A percentile compares a stretch with the other conserved stretches of the same genome.
Evolutionary conservation across 2,113 vertebrate species (phyloP).

Genomic region (Otocyon megalotis): DNA sequence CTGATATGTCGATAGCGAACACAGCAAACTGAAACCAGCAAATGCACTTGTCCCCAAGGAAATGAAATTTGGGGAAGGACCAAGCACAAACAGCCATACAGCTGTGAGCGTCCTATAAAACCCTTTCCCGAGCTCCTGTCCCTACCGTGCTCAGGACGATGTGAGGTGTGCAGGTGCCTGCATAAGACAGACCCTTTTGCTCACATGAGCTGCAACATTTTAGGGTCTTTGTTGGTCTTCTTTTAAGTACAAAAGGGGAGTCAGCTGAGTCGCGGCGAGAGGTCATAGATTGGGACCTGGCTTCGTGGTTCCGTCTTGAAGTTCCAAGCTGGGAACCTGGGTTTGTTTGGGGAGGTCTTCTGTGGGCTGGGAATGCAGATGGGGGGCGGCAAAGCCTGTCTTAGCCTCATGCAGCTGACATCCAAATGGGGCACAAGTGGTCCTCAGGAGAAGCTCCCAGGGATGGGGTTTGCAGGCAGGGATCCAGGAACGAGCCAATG

Average conservation of each 20-base stretch:
- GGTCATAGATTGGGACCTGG: not conserved
- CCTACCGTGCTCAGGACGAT: not conserved
- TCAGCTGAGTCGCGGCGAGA: not conserved
- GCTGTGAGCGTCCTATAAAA: not conserved
- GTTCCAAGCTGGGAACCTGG: not conserved
- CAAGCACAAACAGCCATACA: not conserved
- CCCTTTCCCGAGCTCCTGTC: not conserved
- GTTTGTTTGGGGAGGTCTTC: not conserved
- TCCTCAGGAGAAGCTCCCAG: not conserved
- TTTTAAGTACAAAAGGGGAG: not conserved
- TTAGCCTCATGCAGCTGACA: too few relatives aligned
- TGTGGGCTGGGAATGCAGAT: not conserved
- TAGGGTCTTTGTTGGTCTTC: not conserved
- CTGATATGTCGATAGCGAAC: fast-evolving
- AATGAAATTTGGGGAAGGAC: not conserved
- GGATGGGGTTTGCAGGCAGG: not conserved
- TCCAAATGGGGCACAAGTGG: not conserved
- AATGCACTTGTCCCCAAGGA: not conserved
- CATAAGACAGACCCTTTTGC: not conserved
- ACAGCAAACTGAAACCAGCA: not conserved
- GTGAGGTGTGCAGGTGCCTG: not conserved
- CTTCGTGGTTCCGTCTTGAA: not conserved
- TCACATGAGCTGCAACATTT: not conserved
- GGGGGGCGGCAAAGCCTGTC: not conserved
- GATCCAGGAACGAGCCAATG: not conserved